Evolutionary conservation across 2,888 invertebrate species (phyloP), one percentile per base, ranked within the genome.

Genomic region (Dasysyrphus albostriatus): DNA sequence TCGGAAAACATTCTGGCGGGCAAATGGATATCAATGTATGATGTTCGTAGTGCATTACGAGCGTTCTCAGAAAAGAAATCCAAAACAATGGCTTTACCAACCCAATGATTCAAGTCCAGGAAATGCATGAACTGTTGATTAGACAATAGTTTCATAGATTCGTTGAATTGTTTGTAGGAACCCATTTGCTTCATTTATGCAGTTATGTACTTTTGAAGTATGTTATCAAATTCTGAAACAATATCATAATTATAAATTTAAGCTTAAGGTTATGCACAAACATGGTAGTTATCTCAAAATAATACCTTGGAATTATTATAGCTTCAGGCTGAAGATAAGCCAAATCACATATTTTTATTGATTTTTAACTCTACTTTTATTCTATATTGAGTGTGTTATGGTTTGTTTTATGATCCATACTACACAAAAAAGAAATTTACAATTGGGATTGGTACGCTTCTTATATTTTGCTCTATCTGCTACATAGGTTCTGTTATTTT

Each of bases 81-180:
- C 16, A 29, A 39, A 16, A 47, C 10, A 3, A 63, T 44, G n/a
- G 44, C 63, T 6, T n/a, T 32, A 1, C 44, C 9, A 3, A 63
- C 10, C 63, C 63, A 63, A 32, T 44, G 29, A 4, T 32, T 44
- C 10, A 63, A 63, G 12, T 63, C 63, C 7, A 44, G 3, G 63
- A 63, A 63, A 63, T 63, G 44, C 32, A 63, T 44, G 10, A 63
- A 63, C 5, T 44, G 29, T 32, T 44, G 63, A 63, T 63, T 0
- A 1, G 44, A 14, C 29, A 63, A 16, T 2, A 63, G 63, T 44
- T 44, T 63, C 29, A 44, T 32, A n/a, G 44, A 32, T 63, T 63
- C 63, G 42, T 42, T 61, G 29, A 61, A 61, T n/a, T 63, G 24
- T 8, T 42, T 61, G n/a, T 61, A 61, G 0, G 42, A 42, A 42